These are phyloP conservation scores for Acleris cristana DNA, from an alignment of 2,888 invertebrate genomes.

Conservation along the genomic window DNA sequence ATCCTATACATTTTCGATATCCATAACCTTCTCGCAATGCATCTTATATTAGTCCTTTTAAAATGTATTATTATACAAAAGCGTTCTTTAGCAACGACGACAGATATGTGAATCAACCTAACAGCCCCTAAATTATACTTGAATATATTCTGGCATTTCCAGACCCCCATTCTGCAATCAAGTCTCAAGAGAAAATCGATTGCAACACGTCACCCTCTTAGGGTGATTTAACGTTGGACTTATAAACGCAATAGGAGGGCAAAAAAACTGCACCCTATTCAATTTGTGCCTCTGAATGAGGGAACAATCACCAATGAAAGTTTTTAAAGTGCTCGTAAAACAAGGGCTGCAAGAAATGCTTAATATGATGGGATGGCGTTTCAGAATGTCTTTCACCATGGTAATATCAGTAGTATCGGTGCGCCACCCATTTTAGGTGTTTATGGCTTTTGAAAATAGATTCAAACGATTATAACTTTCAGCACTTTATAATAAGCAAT, in stretches of 20 bases:
- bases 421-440: neutral
- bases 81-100: no score
- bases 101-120: no score
- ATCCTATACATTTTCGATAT: no score
- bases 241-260: slow-evolving; percentile 19
- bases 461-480: neutral
- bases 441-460: neutral
- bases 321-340: slow-evolving; percentile 32
- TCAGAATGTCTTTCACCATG: slow-evolving; percentile 12
- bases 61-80: no score
- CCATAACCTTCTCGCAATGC: no score
- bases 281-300: slow-evolving; percentile 19
- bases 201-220: slow-evolving; percentile 13
- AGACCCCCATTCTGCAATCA: neutral
- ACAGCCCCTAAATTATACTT: no score
- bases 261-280: slow-evolving; percentile 34
- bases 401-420: neutral
- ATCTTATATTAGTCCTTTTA: no score
- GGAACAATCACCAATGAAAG: slow-evolving; percentile 30
- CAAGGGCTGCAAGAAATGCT: slow-evolving; percentile 30
- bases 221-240: slow-evolving; percentile 18
- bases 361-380: slow-evolving; percentile 17
- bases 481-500: neutral
- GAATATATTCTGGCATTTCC: neutral
- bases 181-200: slow-evolving; percentile 31